phyloP scores from a whole-genome alignment of 37 sponge, comb jelly and placozoan genomes.

The Dysidea cf. avara region DNA sequence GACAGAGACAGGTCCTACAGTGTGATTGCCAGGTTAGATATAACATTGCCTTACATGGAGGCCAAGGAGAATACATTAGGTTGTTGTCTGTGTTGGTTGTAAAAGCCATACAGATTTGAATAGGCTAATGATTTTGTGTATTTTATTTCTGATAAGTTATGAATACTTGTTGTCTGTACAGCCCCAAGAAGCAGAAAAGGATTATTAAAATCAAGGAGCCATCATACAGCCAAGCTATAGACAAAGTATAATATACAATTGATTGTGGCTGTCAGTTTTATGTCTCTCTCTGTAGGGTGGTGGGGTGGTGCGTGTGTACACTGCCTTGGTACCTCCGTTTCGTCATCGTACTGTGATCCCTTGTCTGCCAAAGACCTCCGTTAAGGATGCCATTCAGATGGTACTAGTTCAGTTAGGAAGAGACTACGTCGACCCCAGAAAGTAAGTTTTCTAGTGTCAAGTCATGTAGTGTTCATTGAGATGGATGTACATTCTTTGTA shows the following conservation, averaged over 20 bases:
- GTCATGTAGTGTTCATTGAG: no score
- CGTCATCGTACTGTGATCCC: constrained; percentile 47
- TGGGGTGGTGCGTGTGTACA: constrained; percentile 67
- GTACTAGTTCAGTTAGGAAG: constrained; percentile 56
- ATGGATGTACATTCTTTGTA: neutral
- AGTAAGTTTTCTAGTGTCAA: constrained; percentile 39
- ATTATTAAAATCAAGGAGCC: constrained; percentile 41
- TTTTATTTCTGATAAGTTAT: no score
- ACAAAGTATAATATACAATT: constrained; percentile 14
- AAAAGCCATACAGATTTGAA: no score
- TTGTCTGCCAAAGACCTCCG: constrained; percentile 51
- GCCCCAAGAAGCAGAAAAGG: neutral
- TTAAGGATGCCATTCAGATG: constrained; percentile 41
- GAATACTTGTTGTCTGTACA: no score
- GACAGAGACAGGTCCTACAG: no score
- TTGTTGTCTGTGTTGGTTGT: no score
- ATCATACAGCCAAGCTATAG: constrained; percentile 23
- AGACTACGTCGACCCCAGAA: constrained; percentile 45
- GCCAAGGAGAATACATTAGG: no score
- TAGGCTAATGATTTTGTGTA: no score
- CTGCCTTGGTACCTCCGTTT: constrained; percentile 57
- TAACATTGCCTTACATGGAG: no score
- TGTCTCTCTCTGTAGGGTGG: constrained; percentile 38
- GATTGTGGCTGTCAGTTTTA: no score
- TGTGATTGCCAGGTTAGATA: no score